Conservation (phyloP, 2,113 vertebrate genomes). For the Porphyrio hochstetteri region DNA sequence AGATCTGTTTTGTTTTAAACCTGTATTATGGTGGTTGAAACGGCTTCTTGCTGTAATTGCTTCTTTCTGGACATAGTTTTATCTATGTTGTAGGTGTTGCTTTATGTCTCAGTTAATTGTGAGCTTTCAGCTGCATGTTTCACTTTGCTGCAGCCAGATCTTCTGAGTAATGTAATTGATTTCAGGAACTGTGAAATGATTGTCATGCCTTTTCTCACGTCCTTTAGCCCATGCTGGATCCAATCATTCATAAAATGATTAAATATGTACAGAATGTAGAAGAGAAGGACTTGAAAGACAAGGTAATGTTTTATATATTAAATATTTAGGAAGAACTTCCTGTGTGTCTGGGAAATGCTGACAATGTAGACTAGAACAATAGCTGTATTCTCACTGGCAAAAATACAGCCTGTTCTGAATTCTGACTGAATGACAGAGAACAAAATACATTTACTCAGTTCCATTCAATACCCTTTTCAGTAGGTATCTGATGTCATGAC, state of each 20-base stretch:
- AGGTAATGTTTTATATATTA: constrained; percentile 77
- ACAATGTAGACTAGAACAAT: background rate
- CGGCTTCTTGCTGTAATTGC: background rate
- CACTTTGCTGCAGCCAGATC: background rate
- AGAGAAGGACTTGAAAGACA: constrained; percentile 99
- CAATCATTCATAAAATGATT: constrained; percentile 97
- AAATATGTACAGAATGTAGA: constrained; percentile 96
- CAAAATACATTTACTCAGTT: background rate
- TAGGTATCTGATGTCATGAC: background rate
- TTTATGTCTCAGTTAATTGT: background rate
- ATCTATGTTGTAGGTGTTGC: background rate
- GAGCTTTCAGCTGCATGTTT: constrained; percentile 1
- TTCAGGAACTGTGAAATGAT: constrained; percentile 10
- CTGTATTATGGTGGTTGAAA: background rate
- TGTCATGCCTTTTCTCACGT: background rate
- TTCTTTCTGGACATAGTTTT: background rate
- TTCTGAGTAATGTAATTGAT: background rate
- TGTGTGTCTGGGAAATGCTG: background rate
- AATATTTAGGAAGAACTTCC: background rate
- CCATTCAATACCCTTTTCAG: background rate
- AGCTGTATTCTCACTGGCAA: background rate
- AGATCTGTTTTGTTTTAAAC: background rate
- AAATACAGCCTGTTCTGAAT: background rate
- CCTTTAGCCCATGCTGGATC: constrained; percentile 94
- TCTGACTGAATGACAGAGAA: background rate